Base-by-base conservation (phyloP, 1,140 invertebrate species). In the Brachionus paranguensis region DNA sequence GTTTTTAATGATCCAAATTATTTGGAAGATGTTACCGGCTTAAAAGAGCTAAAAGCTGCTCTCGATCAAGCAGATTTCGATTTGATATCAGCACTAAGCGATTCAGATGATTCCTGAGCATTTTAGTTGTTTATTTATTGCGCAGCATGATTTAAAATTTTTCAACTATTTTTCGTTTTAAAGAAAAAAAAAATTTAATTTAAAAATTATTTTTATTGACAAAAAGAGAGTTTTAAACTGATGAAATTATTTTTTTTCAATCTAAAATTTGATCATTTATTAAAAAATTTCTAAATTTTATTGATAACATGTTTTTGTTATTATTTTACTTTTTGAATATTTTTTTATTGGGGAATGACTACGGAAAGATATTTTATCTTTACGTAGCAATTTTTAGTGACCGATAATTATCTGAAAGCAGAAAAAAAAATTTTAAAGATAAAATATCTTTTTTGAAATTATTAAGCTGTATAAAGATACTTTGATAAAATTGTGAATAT, bases 1-100 rank as follows among this genome's bases (percentile, higher is more conserved):
- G 95, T 94, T 0, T 96, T 97, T 86, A 93, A 96, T 87, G 92
- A 93, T 86, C 92, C 94, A 2, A 93, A 92, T 85, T 94, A 94
- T 81, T 90, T 98, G 70, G 96, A 97, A 90, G 92, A 94, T 86
- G 87, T 98, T 0, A 95, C 95, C 4, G 95, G 95, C 0, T 90
- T 98, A 8, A 93, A 93, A 6, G 91, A 94, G 86, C 89, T 96
- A 78, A 92, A 94, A 41, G 70, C 85, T 65, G 87, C 88, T 24
- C 87, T 89, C 0, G 64, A 86, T 8, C 86, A 89, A 78, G 86
- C 86, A 41, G 89, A 90, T 86, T 88, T 89, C 83, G 60, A 83
- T 37, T 68, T 68, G 7, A 41, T 81, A 17, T 43, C 78, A 27
- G 53, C 3, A 64, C 41, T 81, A 4, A 81, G 78, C 17, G 78